Conservation (phyloP, 2,888 invertebrate species). For the Cheiracanthium punctorium region DNA sequence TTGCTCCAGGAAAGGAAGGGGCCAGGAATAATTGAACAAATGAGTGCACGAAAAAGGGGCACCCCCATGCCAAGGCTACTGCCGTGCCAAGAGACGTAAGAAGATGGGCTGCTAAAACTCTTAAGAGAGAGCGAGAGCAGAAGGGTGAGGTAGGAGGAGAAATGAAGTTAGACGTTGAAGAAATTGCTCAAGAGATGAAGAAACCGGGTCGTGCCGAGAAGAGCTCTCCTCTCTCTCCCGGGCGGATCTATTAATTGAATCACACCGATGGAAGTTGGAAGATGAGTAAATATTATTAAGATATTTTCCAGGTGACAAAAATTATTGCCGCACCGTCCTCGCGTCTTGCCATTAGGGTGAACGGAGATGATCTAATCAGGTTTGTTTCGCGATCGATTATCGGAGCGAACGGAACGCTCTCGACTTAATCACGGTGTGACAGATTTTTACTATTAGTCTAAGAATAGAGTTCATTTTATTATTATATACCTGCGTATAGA, state of each 20-base stretch:
- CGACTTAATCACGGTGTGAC: neutral
- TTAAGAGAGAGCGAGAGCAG: neutral
- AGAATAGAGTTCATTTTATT: too few relatives aligned
- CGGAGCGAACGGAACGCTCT: neutral
- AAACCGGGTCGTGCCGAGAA: neutral
- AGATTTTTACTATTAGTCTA: too few relatives aligned
- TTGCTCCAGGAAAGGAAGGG: neutral
- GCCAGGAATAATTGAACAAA: constrained; percentile 1
- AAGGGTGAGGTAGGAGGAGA: too few relatives aligned
- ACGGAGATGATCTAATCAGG: constrained; percentile 3
- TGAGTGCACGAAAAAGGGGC: too few relatives aligned
- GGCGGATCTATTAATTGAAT: neutral
- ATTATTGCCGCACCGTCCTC: neutral
- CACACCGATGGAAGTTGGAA: neutral
- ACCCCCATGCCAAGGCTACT: neutral
- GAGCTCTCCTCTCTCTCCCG: neutral
- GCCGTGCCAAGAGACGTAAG: neutral
- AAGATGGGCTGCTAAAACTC: neutral
- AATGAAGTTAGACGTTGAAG: neutral
- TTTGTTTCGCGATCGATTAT: neutral
- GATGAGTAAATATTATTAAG: neutral
- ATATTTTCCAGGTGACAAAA: neutral
- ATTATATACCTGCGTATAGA: too few relatives aligned
- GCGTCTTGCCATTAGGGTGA: neutral
- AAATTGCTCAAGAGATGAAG: neutral